Evolutionary conservation across 2,888 invertebrate species (phyloP), one percentile per base, ranked within the genome.

Genomic region (Euplexia lucipara): DNA sequence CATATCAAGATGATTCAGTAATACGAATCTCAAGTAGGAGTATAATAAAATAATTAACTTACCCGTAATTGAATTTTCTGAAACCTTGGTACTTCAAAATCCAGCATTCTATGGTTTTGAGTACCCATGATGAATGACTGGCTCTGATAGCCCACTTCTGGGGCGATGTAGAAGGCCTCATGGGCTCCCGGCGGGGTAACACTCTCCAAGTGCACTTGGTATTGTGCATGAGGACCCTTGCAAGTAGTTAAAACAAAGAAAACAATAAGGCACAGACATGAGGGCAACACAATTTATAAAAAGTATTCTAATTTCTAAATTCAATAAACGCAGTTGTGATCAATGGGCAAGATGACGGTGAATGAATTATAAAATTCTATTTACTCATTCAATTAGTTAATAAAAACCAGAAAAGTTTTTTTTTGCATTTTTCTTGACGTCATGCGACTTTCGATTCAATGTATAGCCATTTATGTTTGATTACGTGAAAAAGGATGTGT

Each of bases 191-290:
- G 76, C 0, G 95, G 95, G 3, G 65, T 61, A 0, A 87, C 89
- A 53, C 91, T 91, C 67, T 88, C 87, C 16, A 96, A 81, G 16
- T 79, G 85, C 2, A 96, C 96, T 34, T 83, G 87, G 83, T 96
- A 97, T 70, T 95, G 95, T 1, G 96, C 97, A 82, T 96, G 95
- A 74, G 91, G 91, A 41, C 96, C 96, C 97, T 97, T 75, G n/a
- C 42, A 68, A 45, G 3, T 14, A 7, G 10, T n/a, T 20, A 22
- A 7, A 41, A 48, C 34, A 32, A 26, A 30, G 6, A 14, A 26
- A 37, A 20, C 26, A 39, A 16, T 18, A 9, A n/a, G n/a, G n/a
- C n/a, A n/a, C n/a, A n/a, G n/a, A n/a, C n/a, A 47, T 37, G 32
- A 1, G 14, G 22, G 30, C 30, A 3, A 30, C 20, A 52, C 14